Evolutionary conservation across 1,140 invertebrate genomes (phyloP).

Genomic region (Agrypnia vestita): DNA sequence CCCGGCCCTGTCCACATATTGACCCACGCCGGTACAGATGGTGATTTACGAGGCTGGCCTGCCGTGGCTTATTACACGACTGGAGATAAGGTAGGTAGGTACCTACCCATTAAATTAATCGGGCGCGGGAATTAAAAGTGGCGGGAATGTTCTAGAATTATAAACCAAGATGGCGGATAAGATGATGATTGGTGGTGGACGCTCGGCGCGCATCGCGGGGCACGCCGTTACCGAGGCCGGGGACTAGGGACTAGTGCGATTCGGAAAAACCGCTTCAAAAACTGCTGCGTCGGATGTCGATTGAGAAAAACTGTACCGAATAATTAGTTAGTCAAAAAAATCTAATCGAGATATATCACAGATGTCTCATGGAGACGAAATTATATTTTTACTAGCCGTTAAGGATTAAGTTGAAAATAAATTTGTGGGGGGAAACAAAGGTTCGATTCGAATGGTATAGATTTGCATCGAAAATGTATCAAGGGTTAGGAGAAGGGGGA

Average conservation of each 20-base stretch:
- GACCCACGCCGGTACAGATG: conserved; percentile 17
- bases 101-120: conserved; percentile 30
- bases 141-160: conserved; percentile 27
- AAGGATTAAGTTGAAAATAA: no score
- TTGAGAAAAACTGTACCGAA: no score
- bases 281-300: no score
- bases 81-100: conserved; percentile 26
- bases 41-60: conserved; percentile 24
- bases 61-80: conserved; percentile 36
- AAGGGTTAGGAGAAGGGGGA: no score
- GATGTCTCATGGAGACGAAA: no score
- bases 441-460: no score
- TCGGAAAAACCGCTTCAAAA: no score
- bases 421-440: no score
- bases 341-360: no score
- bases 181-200: conserved; percentile 1
- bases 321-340: no score
- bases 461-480: no score
- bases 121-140: conserved; percentile 29
- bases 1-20: conserved; percentile 21
- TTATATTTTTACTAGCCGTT: no score
- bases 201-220: neutral
- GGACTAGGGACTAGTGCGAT: neutral
- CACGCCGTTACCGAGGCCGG: neutral
- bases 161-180: conserved; percentile 13